phyloP scores from a whole-genome alignment of 1,140 invertebrate species.

The Polyergus mexicanus region DNA sequence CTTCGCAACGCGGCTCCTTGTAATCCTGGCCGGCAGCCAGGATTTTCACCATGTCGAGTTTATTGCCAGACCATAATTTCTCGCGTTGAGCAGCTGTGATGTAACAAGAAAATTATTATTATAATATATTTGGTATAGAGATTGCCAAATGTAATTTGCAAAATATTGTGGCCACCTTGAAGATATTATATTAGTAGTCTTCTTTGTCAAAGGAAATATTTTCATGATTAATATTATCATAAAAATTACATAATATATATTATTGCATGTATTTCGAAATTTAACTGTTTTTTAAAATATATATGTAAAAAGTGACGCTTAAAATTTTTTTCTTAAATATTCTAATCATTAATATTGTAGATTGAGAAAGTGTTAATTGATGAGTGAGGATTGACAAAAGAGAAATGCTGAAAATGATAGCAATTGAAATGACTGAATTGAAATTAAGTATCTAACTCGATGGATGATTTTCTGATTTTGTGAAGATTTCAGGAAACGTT shows the following conservation, averaged over 20 bases:
- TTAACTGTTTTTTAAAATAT: not conserved
- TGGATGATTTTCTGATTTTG: not conserved
- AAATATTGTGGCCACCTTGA: not conserved
- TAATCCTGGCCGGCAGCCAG: slow-evolving; percentile 81
- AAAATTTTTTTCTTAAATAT: not conserved
- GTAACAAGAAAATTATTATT: slow-evolving; percentile 24
- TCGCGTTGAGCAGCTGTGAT: slow-evolving; percentile 11
- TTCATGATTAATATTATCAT: slow-evolving; percentile 7
- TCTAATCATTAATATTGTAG: not conserved
- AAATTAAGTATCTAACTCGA: slow-evolving; percentile 2
- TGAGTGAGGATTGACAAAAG: not conserved
- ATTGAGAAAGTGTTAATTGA: not conserved
- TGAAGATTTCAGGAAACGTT: not conserved
- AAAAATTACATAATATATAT: not conserved
- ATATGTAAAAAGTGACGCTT: not conserved
- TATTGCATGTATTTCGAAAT: not conserved
- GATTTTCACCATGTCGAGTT: slow-evolving; percentile 75
- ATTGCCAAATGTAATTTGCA: slow-evolving; percentile 24
- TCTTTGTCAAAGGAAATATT: not conserved
- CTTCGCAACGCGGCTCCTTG: slow-evolving; percentile 77
- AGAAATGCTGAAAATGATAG: not conserved
- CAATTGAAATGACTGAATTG: not conserved
- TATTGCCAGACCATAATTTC: slow-evolving; percentile 35
- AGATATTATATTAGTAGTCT: not conserved
- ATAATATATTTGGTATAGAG: not conserved